Evolutionary conservation across 2,888 invertebrate genomes (phyloP), one percentile per base, ranked within the genome.

Genomic region (Heliconius ismenius): DNA sequence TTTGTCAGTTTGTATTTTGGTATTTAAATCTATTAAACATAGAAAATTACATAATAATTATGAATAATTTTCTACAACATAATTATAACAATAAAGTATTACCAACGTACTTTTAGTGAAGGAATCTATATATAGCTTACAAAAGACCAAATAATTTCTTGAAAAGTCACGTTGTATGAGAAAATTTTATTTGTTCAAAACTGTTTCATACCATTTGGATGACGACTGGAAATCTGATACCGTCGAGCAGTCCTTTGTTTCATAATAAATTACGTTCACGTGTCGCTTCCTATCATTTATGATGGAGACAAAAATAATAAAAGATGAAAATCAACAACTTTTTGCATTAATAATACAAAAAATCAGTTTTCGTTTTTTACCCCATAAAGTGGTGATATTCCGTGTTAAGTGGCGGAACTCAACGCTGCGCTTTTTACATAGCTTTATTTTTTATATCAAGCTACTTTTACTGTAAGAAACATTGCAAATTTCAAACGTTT

Each of bases 221-320:
- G 28, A 54, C 21, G 28, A n/a, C 32, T 58, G 32, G 70, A n/a
- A 58, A 58, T 36, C 70, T 58, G 70, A 58, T 70, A 70, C n/a
- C 69, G 11, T 54, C 70, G 32, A 36, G 58, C 21, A 24, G 43
- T 58, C 70, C 15, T 36, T 70, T 70, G 70, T 70, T 70, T 70
- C 58, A 70, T 36, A 70, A 58, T 58, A 70, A 70, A 70, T 70
- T 58, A 58, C 36, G 58, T 58, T n/a, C 54, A 36, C 70, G 58
- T 58, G 58, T 70, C 58, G 32, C n/a, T n/a, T 69, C 73, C 11
- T 32, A n/a, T 65, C 32, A 21, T 65, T 32, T 54, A 24, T 49
- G 64, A 64, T 54, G 65, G 18, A 18, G 32, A 64, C n/a, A 9
- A 36, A 54, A 32, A 28, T 54, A 3, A 39, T 11, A 39, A 11